These are phyloP conservation scores for Plemyria rubiginata DNA, from an alignment of 2,888 invertebrate genomes.

Conservation along the genomic window DNA sequence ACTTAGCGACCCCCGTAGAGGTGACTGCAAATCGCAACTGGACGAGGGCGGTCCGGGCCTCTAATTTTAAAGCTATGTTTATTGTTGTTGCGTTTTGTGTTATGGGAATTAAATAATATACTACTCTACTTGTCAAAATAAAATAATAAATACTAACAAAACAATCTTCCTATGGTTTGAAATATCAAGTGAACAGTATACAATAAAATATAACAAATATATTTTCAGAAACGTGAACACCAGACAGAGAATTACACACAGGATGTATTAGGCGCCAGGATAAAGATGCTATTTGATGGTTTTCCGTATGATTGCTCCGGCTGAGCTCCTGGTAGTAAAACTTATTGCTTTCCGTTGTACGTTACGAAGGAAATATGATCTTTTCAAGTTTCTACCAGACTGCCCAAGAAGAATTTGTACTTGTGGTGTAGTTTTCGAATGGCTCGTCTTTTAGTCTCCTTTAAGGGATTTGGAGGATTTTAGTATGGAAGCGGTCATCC, in stretches of 20 bases:
- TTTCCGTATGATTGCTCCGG: conserved; percentile 40
- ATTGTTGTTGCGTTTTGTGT: too few species aligned
- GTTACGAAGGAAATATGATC: conserved; percentile 2
- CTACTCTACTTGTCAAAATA: too few species aligned
- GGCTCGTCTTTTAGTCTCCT: too few species aligned
- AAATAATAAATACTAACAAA: too few species aligned
- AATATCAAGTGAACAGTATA: too few species aligned
- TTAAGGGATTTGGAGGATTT: too few species aligned
- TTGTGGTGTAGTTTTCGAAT: too few species aligned
- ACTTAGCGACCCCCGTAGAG: conserved; percentile 4
- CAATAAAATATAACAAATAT: not conserved
- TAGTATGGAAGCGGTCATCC: too few species aligned
- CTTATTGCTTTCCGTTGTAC: conserved; percentile 37
- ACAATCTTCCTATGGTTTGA: too few species aligned
- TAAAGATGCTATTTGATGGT: conserved; percentile 37
- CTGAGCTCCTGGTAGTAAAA: conserved; percentile 37
- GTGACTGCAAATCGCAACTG: not conserved
- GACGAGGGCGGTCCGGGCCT: too few species aligned
- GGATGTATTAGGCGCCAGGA: conserved; percentile 20
- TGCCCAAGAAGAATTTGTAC: not conserved
- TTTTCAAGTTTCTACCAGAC: conserved; percentile 11
- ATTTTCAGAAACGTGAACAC: not conserved
- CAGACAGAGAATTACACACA: conserved; percentile 11
- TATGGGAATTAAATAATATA: too few species aligned
- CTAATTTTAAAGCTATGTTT: too few species aligned